Base-by-base conservation (phyloP, 1,140 invertebrate genomes). In the Pinna nobilis region DNA sequence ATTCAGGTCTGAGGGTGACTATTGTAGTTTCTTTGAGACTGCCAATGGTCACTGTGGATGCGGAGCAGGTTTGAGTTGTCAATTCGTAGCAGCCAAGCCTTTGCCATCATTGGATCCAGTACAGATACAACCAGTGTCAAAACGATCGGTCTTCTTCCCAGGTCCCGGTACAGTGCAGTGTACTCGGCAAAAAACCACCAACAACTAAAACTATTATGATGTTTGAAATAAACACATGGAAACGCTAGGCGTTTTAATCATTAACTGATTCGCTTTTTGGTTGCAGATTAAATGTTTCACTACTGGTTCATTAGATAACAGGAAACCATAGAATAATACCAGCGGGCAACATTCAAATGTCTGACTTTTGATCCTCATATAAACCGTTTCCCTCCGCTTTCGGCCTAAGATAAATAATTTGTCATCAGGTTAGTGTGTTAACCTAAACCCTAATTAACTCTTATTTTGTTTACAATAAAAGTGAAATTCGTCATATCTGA, bases 1-100 rank as follows among this genome's bases (percentile, higher is more conserved):
- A 25, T 71, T 63, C 44, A 35, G 23, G 35, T 18, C n/a, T 15
- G 7, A 41, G 18, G 64, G 64, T 18, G 47, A 67, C 25, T n/a
- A 61, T 32, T 67, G 71, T 35, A 51, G 47, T 32, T n/a, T 30
- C n/a, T 57, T 67, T 25, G 71, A 51, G 23, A 67, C 37, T 9
- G 39, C 68, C 32, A 67, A 66, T 7, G 71, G 55, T 5, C 55
- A 61, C 25, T 74, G 71, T 39, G 55, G 47, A 35, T 67, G 64
- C 50, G 71, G 55, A 30, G 33, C 25, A 11, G 63, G 63, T 6
- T 20, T 67, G 13, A 59, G 23, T 3, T 74, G 71, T 65, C 51
- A 50, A 20, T 41, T 67, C 20, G 53, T 71, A 33, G 33, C 39
- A 13, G 71, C 64, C 28, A 44, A 55, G 15, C 30, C 44, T 7